Conservation (phyloP, 2,888 invertebrate species). For the Eurytoma californica region DNA sequence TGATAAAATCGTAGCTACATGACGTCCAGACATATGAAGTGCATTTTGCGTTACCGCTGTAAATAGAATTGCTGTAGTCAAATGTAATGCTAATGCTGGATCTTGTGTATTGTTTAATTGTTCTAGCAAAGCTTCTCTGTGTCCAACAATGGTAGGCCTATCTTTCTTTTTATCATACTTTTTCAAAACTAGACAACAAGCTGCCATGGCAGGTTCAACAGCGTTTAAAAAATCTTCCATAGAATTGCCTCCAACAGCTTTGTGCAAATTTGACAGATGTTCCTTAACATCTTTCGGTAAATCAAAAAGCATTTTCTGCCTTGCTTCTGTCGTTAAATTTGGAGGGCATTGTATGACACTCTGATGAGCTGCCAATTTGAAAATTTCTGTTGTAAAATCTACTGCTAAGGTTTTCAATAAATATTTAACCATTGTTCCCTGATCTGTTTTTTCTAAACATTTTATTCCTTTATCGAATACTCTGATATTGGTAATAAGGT, state of each 20-base stretch:
- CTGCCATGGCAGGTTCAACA: constrained; percentile 83
- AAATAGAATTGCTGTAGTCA: constrained; percentile 87
- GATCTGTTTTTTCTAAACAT: constrained; percentile 79
- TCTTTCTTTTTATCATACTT: constrained; percentile 94
- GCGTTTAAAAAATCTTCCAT: constrained; percentile 87
- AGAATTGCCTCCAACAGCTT: constrained; percentile 81
- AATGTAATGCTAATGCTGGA: constrained; percentile 86
- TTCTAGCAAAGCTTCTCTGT: constrained; percentile 87
- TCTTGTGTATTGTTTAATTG: constrained; percentile 86
- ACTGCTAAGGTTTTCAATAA: constrained; percentile 89
- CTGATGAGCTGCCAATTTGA: constrained; percentile 87
- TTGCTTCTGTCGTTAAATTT: constrained; percentile 79
- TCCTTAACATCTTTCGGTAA: constrained; percentile 82
- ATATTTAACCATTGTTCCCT: constrained; percentile 86
- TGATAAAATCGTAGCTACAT: constrained; percentile 87
- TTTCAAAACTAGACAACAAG: constrained; percentile 87
- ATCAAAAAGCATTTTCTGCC: constrained; percentile 83
- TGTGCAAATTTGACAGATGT: constrained; percentile 82
- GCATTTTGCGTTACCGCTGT: constrained; percentile 87
- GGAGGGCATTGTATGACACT: constrained; percentile 77
- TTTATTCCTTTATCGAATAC: constrained; percentile 88
- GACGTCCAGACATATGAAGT: constrained; percentile 94
- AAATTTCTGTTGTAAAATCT: constrained; percentile 87
- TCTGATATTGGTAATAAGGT: constrained; percentile 84
- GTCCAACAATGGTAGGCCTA: constrained; percentile 84